Evolutionary conservation across 2,113 vertebrate species (phyloP).

Genomic region (Emydura subglobosa): DNA sequence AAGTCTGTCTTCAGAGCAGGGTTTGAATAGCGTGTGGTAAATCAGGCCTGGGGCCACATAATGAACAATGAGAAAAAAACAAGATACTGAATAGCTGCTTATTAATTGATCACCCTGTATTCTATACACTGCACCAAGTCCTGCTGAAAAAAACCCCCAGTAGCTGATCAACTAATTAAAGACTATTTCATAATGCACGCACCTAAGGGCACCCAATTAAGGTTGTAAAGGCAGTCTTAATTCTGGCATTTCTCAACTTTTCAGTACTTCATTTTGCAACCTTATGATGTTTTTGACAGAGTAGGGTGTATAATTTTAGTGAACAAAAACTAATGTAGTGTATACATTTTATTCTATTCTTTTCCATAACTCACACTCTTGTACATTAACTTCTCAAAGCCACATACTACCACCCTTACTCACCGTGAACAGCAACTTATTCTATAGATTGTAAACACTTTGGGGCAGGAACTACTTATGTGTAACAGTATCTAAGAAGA

Average conservation of each 20-base stretch:
- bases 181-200: not conserved
- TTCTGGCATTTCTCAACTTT: not conserved
- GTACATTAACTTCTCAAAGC: not conserved
- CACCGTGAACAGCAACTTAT: not conserved
- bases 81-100: conserved; percentile 30
- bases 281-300: not conserved
- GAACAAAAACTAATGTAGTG: not conserved
- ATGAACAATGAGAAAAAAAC: conserved; percentile 26
- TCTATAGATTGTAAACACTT: not conserved
- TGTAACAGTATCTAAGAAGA: not conserved
- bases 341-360: not conserved
- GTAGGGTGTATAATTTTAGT: not conserved
- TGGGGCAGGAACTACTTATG: not conserved
- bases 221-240: not conserved
- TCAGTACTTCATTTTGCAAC: not conserved
- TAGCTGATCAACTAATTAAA: not conserved
- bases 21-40: not conserved
- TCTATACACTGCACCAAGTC: not conserved
- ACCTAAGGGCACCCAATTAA: not conserved
- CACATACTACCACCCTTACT: not conserved
- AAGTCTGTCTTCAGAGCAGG: not conserved
- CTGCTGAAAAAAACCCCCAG: not conserved
- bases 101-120: conserved; percentile 18
- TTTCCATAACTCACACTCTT: not conserved
- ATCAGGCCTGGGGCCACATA: conserved; percentile 23